A percentile compares a stretch with the other conserved stretches of the same genome.
phyloP scores from a whole-genome alignment of 2,113 vertebrate species.

The Thamnaconus septentrionalis region DNA sequence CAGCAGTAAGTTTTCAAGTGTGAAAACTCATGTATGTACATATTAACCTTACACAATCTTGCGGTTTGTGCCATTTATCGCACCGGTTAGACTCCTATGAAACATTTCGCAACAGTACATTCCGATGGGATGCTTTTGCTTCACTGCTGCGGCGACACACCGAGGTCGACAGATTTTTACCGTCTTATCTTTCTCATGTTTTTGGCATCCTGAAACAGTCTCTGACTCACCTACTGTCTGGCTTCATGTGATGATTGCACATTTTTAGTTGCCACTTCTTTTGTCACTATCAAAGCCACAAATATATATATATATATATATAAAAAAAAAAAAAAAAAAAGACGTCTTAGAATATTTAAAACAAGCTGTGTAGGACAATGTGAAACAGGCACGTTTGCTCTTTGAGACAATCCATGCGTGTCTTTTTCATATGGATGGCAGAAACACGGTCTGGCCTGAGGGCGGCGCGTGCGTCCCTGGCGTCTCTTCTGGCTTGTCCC shows the following conservation, averaged over 20 bases:
- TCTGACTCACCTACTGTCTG: constrained; percentile 26
- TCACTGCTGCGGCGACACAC: constrained; percentile 40
- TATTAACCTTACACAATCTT: constrained; percentile 48
- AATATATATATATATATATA: not conserved
- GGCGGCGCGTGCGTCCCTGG: no score
- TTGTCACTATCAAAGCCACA: constrained; percentile 23
- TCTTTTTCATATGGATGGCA: constrained; percentile 61
- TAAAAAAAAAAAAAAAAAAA: no score
- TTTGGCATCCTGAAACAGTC: constrained; percentile 7
- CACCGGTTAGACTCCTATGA: constrained; percentile 66
- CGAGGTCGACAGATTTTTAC: no score
- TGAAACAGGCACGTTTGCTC: constrained; percentile 54
- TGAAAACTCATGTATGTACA: constrained; percentile 51
- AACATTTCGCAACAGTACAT: constrained; percentile 73
- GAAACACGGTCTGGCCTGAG: no score
- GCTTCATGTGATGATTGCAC: constrained; percentile 36
- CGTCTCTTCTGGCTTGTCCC: no score
- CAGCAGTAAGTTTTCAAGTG: constrained; percentile 8
- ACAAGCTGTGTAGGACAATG: constrained; percentile 59
- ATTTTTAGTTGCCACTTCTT: constrained; percentile 42
- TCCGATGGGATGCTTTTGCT: constrained; percentile 77
- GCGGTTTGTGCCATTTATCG: constrained; percentile 42
- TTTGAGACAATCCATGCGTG: constrained; percentile 75
- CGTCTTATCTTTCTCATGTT: no score
- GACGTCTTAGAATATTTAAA: constrained; percentile 67